Conservation (phyloP, 1,140 invertebrate genomes). For the Stegodyphus dumicola region DNA sequence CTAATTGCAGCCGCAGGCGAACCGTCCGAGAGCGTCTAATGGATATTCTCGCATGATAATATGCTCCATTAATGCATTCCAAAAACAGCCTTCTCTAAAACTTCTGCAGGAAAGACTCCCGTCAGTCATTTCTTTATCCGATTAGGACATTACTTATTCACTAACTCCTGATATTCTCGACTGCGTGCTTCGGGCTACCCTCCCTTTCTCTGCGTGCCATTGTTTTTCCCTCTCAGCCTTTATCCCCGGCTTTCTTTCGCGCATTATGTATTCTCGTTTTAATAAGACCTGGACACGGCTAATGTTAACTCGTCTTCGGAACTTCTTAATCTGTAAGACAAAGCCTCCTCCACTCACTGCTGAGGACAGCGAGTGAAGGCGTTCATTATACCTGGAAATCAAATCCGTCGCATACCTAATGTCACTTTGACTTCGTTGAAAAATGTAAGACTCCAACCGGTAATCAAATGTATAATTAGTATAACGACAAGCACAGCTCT, state of each 20-base stretch:
- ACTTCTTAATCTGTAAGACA: conserved; percentile 51
- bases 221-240: conserved; percentile 42
- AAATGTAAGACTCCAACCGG: no score
- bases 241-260: conserved; percentile 25
- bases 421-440: no score
- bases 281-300: conserved; percentile 50
- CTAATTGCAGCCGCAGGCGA: conserved; percentile 35
- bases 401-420: no score
- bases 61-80: conserved; percentile 49
- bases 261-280: conserved; percentile 55
- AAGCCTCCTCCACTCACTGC: conserved; percentile 3
- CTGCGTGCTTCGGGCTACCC: conserved; percentile 19
- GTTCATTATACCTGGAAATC: no score
- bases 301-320: conserved; percentile 34
- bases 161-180: conserved; percentile 34
- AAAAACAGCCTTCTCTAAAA: conserved; percentile 40
- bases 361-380: background rate
- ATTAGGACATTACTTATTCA: conserved; percentile 58
- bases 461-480: no score
- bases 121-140: conserved; percentile 51
- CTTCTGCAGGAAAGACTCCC: background rate
- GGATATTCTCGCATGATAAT: conserved; percentile 41
- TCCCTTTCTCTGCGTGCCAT: conserved; percentile 21
- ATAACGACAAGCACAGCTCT: no score
- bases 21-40: conserved; percentile 39